Evolutionary conservation across 2,797 vertebrate species (phyloP), one percentile per base, ranked within the genome.

Genomic region (Characodon lateralis): DNA sequence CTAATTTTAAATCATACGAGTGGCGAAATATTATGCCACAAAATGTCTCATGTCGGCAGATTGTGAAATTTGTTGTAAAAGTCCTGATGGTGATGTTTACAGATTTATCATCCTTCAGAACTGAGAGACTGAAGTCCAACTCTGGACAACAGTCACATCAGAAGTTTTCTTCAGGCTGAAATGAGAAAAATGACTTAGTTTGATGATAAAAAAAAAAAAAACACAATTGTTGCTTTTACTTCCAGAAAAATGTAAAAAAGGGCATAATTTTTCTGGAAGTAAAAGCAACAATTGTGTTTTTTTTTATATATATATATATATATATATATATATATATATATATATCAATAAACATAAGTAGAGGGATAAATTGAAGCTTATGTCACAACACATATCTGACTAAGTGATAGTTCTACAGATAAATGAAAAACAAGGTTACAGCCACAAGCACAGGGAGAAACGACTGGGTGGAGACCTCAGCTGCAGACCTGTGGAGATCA

Each of bases 401-500:
- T 20, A 51, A 51, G 51, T n/a, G 31, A 28, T 3, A 69, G 13
- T 28, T 31, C 10, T 65, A 82, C 74, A 71, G 8, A 24, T 5
- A 13, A 0, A n/a, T 65, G 48, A 5, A 39, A 71, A 71, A 74
- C 22, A 58, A 24, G 28, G 5, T 13, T 35, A 1, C 48, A 35
- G 5, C 50, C 1, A 39, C 56, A 61, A 74, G 48, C 22, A 71
- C 55, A 43, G 28, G 48, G 48, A 65, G 4, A 24, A 39, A 41
- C 9, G 50, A 55, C 46, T 46, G 22, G 31, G 39, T 78, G 68
- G 50, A 58, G 43, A n/a, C 12, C 10, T 51, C 26, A 22, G 68
- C 68, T 66, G 68, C 68, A 71, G 72, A 71, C 72, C 80, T 82
- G 28, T 6, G 22, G 41, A 78, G 26, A 56, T 14, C 14, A 18